Conservation (phyloP, 2,797 vertebrate genomes). For the Sebastes vulpes region DNA sequence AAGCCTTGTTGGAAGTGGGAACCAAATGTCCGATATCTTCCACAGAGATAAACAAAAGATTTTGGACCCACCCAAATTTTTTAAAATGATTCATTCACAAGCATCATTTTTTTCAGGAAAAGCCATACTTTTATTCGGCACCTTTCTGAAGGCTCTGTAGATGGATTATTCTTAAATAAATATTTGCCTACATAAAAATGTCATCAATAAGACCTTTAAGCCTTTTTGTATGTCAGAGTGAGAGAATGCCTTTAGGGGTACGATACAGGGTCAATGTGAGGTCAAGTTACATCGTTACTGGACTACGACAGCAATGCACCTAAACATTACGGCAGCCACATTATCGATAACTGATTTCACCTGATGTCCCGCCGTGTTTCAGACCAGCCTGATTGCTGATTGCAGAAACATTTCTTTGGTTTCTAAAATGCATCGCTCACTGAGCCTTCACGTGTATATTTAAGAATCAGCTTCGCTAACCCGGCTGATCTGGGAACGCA, state of each 20-base stretch:
- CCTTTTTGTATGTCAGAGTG: background rate
- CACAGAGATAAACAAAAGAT: too few species aligned
- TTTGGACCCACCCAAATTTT: too few species aligned
- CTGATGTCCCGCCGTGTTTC: background rate
- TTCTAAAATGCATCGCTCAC: background rate
- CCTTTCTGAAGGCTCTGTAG: too few species aligned
- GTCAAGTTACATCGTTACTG: background rate
- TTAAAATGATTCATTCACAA: too few species aligned
- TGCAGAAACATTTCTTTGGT: background rate
- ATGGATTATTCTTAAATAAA: too few species aligned
- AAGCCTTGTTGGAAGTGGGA: too few species aligned
- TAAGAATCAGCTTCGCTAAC: background rate
- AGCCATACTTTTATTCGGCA: too few species aligned
- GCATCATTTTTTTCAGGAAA: too few species aligned
- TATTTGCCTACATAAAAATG: too few species aligned
- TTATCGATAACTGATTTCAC: background rate
- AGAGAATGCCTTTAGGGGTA: background rate
- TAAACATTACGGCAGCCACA: background rate
- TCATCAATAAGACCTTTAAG: too few species aligned
- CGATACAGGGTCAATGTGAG: background rate
- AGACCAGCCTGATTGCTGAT: background rate
- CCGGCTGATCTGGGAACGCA: background rate
- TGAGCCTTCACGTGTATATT: background rate
- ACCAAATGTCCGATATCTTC: too few species aligned
- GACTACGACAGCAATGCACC: background rate